Conservation (phyloP, 2,888 invertebrate species). For the Leptura quadrifasciata region DNA sequence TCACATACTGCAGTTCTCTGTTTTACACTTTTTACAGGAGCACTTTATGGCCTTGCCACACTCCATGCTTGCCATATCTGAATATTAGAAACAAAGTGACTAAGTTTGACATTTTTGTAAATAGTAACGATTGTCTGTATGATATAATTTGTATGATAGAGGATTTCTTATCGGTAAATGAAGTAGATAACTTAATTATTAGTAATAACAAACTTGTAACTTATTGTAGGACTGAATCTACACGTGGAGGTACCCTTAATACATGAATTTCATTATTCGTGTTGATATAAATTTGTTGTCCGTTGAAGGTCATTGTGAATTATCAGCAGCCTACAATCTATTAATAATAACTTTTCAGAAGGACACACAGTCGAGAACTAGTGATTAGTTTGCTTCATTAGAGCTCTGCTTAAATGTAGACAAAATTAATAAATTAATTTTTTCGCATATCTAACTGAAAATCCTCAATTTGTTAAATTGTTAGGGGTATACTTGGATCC, state of each 20-base stretch:
- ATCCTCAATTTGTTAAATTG: too few species aligned
- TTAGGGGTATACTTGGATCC: too few species aligned
- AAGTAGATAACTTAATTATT: background rate
- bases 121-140: background rate
- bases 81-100: background rate
- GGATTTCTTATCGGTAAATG: background rate
- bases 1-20: too few species aligned
- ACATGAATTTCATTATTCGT: background rate
- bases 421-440: too few species aligned
- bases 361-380: too few species aligned
- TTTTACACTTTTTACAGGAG: too few species aligned
- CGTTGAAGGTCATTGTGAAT: background rate
- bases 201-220: background rate
- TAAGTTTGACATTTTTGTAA: constrained; percentile 8
- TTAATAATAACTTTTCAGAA: constrained; percentile 2
- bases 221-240: constrained; percentile 5
- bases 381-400: too few species aligned
- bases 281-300: background rate
- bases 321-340: background rate
- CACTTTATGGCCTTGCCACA: too few species aligned
- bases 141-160: background rate
- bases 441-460: too few species aligned
- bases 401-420: too few species aligned
- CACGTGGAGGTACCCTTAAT: background rate
- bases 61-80: too few species aligned